phyloP scores from a whole-genome alignment of 2,888 invertebrate genomes.

The Himalopsyche japonica region DNA sequence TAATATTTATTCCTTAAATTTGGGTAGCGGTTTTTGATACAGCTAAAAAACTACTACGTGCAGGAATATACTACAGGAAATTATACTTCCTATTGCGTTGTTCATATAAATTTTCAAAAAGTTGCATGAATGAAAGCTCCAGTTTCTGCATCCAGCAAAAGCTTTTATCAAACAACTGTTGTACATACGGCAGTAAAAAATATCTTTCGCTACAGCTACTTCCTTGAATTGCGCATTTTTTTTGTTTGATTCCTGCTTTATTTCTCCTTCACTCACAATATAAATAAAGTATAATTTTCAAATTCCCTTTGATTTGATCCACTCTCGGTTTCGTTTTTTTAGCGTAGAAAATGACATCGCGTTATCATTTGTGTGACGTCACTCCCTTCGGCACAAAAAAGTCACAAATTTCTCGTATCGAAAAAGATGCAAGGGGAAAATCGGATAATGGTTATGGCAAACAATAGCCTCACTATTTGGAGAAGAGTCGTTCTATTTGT shows the following conservation, averaged over 20 bases:
- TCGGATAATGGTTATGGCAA: slow-evolving; percentile 18
- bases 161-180: too few species aligned
- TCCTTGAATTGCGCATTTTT: background rate
- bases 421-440: background rate
- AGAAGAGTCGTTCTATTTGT: background rate
- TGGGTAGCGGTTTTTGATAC: too few species aligned
- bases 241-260: background rate
- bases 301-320: background rate
- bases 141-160: too few species aligned
- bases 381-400: background rate
- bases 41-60: too few species aligned
- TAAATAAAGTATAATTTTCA: background rate
- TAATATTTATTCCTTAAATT: too few species aligned
- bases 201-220: too few species aligned
- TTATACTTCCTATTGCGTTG: too few species aligned
- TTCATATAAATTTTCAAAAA: too few species aligned
- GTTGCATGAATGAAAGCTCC: too few species aligned
- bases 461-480: background rate
- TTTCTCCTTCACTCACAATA: background rate
- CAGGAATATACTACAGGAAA: too few species aligned
- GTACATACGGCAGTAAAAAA: too few species aligned
- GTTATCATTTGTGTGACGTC: background rate
- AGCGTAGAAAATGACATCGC: background rate
- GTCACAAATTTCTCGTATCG: background rate
- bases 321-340: background rate